phyloP scores from a whole-genome alignment of 2,797 vertebrate genomes.

The Myotis pilosus region DNA sequence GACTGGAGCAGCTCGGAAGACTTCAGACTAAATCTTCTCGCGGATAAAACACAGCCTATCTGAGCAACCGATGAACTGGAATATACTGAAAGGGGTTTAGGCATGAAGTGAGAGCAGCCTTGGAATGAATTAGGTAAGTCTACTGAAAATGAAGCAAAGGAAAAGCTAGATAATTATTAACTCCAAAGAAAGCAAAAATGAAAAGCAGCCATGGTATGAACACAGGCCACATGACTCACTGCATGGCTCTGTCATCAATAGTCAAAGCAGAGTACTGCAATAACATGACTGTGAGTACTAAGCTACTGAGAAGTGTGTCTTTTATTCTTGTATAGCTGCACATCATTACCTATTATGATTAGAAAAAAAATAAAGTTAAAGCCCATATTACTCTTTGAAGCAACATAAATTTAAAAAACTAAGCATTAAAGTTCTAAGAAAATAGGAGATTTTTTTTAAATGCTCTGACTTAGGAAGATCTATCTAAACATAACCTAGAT shows the following conservation, averaged over 20 bases:
- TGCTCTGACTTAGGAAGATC: background rate
- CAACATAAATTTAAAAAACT: background rate
- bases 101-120: background rate
- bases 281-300: background rate
- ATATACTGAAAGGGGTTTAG: background rate
- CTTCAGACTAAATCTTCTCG: background rate
- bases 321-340: background rate
- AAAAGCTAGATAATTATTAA: background rate
- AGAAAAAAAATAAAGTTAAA: background rate
- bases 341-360: background rate
- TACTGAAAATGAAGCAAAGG: background rate
- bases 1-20: background rate
- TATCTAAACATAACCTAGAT: background rate
- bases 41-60: background rate
- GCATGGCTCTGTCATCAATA: fast-evolving
- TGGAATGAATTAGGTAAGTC: background rate
- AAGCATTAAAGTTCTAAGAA: constrained; percentile 4
- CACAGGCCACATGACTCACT: background rate
- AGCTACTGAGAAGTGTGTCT: background rate
- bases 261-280: background rate
- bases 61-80: background rate
- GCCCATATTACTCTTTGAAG: background rate
- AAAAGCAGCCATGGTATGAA: background rate
- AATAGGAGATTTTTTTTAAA: background rate
- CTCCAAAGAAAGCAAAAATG: background rate